Base-by-base conservation (phyloP, 2,888 invertebrate genomes). In the Dascillus cervinus region DNA sequence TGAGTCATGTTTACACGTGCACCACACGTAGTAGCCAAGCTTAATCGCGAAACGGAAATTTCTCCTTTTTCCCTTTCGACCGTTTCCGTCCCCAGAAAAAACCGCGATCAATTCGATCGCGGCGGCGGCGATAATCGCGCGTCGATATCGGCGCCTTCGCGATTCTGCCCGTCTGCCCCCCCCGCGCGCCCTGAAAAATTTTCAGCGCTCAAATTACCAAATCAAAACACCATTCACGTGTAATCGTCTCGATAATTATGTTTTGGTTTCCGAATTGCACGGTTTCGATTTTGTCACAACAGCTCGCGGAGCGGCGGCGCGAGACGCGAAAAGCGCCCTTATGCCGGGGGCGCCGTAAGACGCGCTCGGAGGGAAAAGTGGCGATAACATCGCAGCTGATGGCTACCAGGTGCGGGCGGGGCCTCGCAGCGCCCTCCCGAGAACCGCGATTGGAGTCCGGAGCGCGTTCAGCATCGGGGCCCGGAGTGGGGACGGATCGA, bases 331-430 rank as follows among this genome's bases (percentile, higher is more conserved):
- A 30, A 13, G 24, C 10, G 25, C 30, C n/a, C n/a, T n/a, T n/a
- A n/a, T 4, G 21, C 21, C 21, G 19, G 19, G n/a, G 6, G 19
- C 19, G 19, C 6, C 8, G 8, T 19, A 19, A n/a, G n/a, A n/a
- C n/a, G n/a, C n/a, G n/a, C n/a, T n/a, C n/a, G n/a, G n/a, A n/a
- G n/a, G 21, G 25, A 28, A 31, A 20, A 29, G 27, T 13, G 26
- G 35, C 56, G 64, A 64, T 64, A 64, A 61, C 38, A 64, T 64
- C 64, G 52, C 55, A 56, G 51, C 60, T 64, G 60, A 64, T 64
- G 64, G 64, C 64, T 62, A 62, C 64, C 64, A 59, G 59, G 50
- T 49, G 47, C 45, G 46, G 63, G 62, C 46, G 58, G 52, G 46
- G 50, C 50, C 34, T 38, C 26, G 27, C 29, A 29, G 44, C 62